Percentiles rank a stretch among this genome's conserved stretches.
Evolutionary conservation across 1,140 invertebrate genomes (phyloP).

Genomic region (Heliothis subflexa): DNA sequence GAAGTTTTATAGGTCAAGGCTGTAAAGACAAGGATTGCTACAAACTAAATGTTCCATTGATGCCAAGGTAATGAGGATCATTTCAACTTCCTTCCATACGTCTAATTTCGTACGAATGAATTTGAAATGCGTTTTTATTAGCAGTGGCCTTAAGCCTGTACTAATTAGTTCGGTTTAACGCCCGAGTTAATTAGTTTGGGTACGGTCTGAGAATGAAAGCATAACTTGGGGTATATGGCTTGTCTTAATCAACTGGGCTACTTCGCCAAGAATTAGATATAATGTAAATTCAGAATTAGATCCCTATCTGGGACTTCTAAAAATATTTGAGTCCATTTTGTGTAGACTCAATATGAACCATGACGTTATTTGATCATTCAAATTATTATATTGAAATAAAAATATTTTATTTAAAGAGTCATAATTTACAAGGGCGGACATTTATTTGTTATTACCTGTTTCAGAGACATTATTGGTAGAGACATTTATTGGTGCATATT

Average conservation of each 20-base stretch:
- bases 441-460: constrained; percentile 6
- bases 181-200: constrained; percentile 33
- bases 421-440: background rate
- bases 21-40: background rate
- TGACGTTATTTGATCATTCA: background rate
- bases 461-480: constrained; percentile 8
- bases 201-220: constrained; percentile 33
- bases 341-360: background rate
- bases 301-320: background rate
- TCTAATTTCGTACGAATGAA: constrained; percentile 36
- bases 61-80: background rate
- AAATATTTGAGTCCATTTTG: too few species aligned
- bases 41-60: constrained; percentile 4
- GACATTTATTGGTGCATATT: background rate
- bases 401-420: background rate
- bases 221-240: constrained; percentile 33
- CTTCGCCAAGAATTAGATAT: constrained; percentile 2
- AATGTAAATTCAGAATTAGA: constrained; percentile 26
- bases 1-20: background rate
- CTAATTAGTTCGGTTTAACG: constrained; percentile 38
- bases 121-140: constrained; percentile 37
- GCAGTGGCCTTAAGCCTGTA: constrained; percentile 28
- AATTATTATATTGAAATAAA: background rate
- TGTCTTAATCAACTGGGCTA: constrained; percentile 32
- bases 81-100: constrained; percentile 7